Evolutionary conservation across 2,888 invertebrate species (phyloP), one percentile per base, ranked within the genome.

Genomic region (Tinea trinotella): DNA sequence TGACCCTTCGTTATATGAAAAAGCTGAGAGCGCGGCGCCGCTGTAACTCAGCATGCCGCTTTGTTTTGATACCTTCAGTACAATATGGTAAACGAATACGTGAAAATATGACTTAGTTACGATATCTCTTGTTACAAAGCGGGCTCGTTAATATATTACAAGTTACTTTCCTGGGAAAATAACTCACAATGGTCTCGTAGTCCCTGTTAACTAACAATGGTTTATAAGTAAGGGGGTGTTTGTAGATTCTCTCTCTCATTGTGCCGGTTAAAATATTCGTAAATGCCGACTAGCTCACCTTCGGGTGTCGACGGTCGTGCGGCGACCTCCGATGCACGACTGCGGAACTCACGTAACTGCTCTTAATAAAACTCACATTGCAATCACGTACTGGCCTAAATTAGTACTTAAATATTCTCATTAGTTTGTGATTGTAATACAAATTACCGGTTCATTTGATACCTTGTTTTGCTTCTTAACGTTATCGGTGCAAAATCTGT

Each of bases 1-100:
- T 58, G 61, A 57, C 56, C 56, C 52, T 55, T 61, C 54, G 59
- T 64, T 65, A 63, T 62, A 60, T 55, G 59, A 64, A 64, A 65
- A 64, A 63, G 15, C 40, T 40, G 13, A 40, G 40, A 7, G 30
- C 30, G n/a, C 7, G 30, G 30, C 30, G 30, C 30, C 30, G 30
- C 30, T 30, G 30, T 30, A 4, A 7, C 30, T 30, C 30, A 30
- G 30, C 22, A 30, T 30, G 30, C 30, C 30, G 30, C 30, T 30
- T 30, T 30, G 30, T 7, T 30, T n/a, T 30, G 30, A 30, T 30
- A 30, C 30, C 30, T 30, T 30, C 30, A 30, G 30, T 30, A 30
- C 30, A 30, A 30, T 30, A 30, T 30, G 3, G 7, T 30, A 30
- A 30, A 30, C 30, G 30, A 30, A 30, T 30, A 30, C 30, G 30